phyloP scores from a whole-genome alignment of 2,113 vertebrate genomes.

The Puffinus mauretanicus region DNA sequence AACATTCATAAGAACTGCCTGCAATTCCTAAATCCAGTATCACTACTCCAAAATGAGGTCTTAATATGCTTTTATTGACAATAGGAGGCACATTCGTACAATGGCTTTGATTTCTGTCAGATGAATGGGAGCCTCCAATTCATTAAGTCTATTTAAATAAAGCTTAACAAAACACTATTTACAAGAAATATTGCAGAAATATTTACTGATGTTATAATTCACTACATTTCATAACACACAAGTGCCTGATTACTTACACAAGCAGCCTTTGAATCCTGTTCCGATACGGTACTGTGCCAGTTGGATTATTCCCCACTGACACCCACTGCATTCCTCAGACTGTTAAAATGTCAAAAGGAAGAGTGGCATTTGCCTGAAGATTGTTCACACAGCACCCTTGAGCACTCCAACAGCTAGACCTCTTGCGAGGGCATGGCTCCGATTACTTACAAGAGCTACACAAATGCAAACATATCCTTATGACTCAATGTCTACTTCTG shows the following conservation, averaged over 20 bases:
- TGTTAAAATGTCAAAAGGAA: constrained; percentile 6
- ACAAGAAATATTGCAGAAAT: neutral
- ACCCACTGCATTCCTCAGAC: constrained; percentile 39
- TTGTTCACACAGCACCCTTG: neutral
- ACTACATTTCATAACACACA: neutral
- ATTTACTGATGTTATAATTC: neutral
- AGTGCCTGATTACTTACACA: neutral
- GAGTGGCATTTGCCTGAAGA: neutral
- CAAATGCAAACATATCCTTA: neutral
- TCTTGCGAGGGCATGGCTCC: neutral
- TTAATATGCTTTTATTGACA: neutral
- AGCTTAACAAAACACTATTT: neutral
- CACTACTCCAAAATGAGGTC: neutral
- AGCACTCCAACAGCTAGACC: neutral
- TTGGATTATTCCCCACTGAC: neutral
- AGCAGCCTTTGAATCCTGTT: neutral
- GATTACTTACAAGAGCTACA: neutral
- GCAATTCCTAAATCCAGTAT: neutral
- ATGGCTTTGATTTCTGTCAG: neutral
- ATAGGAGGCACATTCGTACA: neutral
- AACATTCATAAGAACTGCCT: neutral
- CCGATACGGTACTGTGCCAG: neutral
- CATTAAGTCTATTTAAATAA: neutral
- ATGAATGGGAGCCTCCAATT: neutral
- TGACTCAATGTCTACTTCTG: neutral